phyloP scores from a whole-genome alignment of 1,140 invertebrate species.

The Drosophila setifemur region DNA sequence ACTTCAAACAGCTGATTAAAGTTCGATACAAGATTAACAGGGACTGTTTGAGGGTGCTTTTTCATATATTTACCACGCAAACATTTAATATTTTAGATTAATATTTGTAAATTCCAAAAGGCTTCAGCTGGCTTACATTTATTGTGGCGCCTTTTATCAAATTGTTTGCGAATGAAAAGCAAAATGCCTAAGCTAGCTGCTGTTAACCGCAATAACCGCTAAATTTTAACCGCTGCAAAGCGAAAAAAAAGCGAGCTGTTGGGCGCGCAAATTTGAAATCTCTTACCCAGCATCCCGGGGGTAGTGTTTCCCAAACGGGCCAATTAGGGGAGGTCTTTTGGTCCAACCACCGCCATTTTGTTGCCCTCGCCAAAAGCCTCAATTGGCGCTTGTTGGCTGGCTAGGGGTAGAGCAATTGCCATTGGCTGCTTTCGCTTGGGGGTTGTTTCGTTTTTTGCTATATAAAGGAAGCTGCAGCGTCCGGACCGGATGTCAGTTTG shows the following conservation, averaged over 20 bases:
- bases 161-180: too few species aligned
- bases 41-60: too few species aligned
- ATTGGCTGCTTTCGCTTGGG: conserved; percentile 37
- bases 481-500: conserved; percentile 40
- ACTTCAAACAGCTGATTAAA: too few species aligned
- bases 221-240: too few species aligned
- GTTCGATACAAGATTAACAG: too few species aligned
- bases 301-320: not conserved
- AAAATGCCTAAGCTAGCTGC: too few species aligned
- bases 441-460: conserved; percentile 21
- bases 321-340: conserved; percentile 9
- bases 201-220: not conserved
- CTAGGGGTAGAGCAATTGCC: not conserved
- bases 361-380: not conserved
- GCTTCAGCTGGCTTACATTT: too few species aligned
- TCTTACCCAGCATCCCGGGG: conserved; percentile 16
- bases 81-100: too few species aligned
- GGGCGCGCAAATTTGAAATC: not conserved
- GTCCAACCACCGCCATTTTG: conserved; percentile 54
- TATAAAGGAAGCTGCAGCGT: conserved; percentile 69
- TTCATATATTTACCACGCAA: too few species aligned
- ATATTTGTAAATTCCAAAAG: too few species aligned
- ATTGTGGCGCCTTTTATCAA: too few species aligned
- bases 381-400: conserved; percentile 10
- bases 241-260: too few species aligned